Evolutionary conservation across 64 coral and sea anemone genomes (phyloP).

Genomic region (Hydrozoanthus tunicans): DNA sequence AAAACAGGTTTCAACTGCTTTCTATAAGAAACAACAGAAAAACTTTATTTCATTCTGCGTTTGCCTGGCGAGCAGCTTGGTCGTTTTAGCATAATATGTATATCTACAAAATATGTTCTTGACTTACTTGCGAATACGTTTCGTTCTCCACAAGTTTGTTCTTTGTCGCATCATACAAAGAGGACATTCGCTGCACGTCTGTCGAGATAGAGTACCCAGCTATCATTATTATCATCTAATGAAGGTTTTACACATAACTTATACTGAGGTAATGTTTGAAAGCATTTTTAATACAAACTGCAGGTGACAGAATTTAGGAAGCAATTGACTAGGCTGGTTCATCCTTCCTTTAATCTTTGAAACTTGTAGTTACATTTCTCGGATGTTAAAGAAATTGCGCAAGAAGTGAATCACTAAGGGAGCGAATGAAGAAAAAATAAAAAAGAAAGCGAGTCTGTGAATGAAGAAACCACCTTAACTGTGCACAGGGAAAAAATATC

Average conservation of each 20-base stretch:
- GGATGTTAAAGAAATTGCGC: too few species aligned
- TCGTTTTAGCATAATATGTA: too few species aligned
- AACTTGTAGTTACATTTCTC: too few species aligned
- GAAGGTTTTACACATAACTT: background rate
- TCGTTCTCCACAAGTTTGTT: slow-evolving; percentile 95
- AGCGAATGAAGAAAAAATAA: background rate
- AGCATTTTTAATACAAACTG: background rate
- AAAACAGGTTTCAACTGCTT: too few species aligned
- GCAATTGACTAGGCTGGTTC: too few species aligned
- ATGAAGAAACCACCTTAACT: background rate
- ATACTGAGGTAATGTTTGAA: background rate
- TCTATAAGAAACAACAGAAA: too few species aligned
- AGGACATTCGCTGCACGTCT: slow-evolving; percentile 80
- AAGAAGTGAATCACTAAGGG: background rate
- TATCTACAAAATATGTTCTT: background rate
- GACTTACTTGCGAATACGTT: slow-evolving; percentile 88
- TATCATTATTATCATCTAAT: background rate
- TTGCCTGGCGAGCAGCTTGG: too few species aligned
- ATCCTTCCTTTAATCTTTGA: too few species aligned
- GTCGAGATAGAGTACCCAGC: background rate
- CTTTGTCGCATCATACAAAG: slow-evolving; percentile 81
- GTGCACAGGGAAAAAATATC: background rate
- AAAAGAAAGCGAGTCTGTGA: background rate
- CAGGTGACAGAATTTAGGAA: too few species aligned
- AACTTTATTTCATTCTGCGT: too few species aligned